Evolutionary conservation across 2,888 invertebrate species (phyloP), one percentile per base, ranked within the genome.

Genomic region (Cyaniris semiargus): DNA sequence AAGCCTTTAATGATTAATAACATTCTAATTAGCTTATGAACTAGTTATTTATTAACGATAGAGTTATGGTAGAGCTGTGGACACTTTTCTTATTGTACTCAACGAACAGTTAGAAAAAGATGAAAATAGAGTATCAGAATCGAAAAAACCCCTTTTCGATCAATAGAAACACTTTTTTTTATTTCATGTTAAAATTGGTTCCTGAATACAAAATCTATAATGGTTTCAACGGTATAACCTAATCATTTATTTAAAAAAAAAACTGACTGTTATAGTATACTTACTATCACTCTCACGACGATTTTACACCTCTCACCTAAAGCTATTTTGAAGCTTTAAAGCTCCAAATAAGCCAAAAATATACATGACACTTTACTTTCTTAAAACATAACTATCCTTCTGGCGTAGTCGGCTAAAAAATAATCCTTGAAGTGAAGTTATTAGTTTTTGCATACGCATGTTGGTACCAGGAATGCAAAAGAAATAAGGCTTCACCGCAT

Each of bases 381-480:
- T 48, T 15, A 48, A 38, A 48, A 15, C 15, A 48, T 48, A 15
- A 15, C 13, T 4, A 48, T 48, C 48, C 15, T 48, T 1, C 4
- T 15, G 15, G 3, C 21, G 5, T 21, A 58, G n/a, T 7, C 58
- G 21, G 15, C 15, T 15, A 21, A 15, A 53, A 53, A 23, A 1
- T 23, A 53, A 23, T 15, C 53, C 4, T 27, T 48, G 13, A 48
- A 15, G 53, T 48, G 44, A 74, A 53, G 53, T 18, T 27, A 53
- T 74, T 74, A 27, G 74, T 74, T 74, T 74, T 74, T 74, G 48
- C 48, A 27, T 48, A 48, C 18, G 21, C 74, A 23, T 44, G 44
- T 74, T 74, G 74, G 44, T 48, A 21, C 15, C 7, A 74, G 74
- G 74, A 74, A 74, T 74, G 74, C 74, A 74, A 74, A 72, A 74